phyloP scores from a whole-genome alignment of 2,113 vertebrate species.

The Nettapus auritus region DNA sequence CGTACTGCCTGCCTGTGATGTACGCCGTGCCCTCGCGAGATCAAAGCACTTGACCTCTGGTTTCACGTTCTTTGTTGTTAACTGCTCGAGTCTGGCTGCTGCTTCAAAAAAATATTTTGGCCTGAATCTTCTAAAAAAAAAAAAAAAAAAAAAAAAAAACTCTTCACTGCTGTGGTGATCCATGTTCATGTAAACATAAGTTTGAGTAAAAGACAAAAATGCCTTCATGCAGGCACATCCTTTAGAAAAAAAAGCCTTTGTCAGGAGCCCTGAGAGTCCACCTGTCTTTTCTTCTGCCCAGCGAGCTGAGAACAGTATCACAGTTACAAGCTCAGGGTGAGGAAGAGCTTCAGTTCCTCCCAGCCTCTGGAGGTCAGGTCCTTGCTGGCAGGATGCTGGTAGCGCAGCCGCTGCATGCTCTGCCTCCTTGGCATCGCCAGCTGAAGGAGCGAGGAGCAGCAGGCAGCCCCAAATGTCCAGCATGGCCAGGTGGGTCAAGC shows the following conservation, averaged over 20 bases:
- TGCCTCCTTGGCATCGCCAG: background rate
- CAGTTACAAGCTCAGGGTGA: background rate
- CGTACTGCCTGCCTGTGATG: background rate
- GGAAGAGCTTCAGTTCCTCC: background rate
- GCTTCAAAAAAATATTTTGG: slow-evolving; percentile 10
- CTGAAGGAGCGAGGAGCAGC: background rate
- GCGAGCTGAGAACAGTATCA: background rate
- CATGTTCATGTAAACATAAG: background rate
- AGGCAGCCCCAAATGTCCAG: background rate
- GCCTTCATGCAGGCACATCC: background rate
- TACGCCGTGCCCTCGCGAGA: background rate
- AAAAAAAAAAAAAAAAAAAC: background rate
- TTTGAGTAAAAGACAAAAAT: background rate
- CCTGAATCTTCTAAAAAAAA: background rate
- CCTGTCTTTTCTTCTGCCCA: background rate
- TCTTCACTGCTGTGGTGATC: background rate
- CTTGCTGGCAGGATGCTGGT: background rate
- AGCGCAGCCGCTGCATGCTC: background rate
- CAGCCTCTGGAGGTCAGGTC: background rate
- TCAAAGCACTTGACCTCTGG: slow-evolving; percentile 55
- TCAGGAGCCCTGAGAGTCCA: background rate
- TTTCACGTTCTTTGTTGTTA: slow-evolving; percentile 6
- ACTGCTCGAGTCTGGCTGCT: slow-evolving; percentile 32
- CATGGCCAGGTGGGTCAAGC: background rate
- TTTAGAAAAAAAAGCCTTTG: background rate